These are phyloP conservation scores for Parnassius apollo DNA, from an alignment of 2,888 invertebrate species.

Conservation along the genomic window DNA sequence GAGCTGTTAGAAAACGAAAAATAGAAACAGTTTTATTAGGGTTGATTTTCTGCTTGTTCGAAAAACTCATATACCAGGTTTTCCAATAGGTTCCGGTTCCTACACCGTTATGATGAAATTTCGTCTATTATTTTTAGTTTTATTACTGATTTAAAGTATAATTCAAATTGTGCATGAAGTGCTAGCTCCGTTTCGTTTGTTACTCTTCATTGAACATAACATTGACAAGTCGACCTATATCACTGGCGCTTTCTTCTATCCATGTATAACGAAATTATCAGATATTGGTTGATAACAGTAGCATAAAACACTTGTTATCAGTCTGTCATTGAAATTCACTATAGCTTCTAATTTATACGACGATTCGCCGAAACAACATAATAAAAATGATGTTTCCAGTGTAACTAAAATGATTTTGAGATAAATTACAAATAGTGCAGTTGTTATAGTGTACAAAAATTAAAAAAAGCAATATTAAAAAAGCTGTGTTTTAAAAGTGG, in stretches of 20 bases:
- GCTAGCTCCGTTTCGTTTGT: constrained; percentile 44
- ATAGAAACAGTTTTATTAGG: constrained; percentile 67
- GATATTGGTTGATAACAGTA: constrained; percentile 28
- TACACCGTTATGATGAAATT: constrained; percentile 5
- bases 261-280: constrained; percentile 40
- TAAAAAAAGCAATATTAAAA: constrained; percentile 59
- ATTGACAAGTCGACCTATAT: constrained; percentile 75
- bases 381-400: constrained; percentile 61
- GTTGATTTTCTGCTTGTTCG: constrained; percentile 68
- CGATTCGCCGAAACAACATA: constrained; percentile 69
- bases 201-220: constrained; percentile 79
- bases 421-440: constrained; percentile 74
- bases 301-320: constrained; percentile 37
- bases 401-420: constrained; percentile 78
- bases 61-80: constrained; percentile 74
- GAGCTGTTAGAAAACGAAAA: constrained; percentile 56
- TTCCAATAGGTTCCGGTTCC: constrained; percentile 56
- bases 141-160: constrained; percentile 5
- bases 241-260: constrained; percentile 29
- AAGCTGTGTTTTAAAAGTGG: constrained; percentile 50
- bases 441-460: constrained; percentile 53
- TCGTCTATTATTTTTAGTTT: neutral
- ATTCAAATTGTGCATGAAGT: constrained; percentile 18
- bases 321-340: constrained; percentile 33
- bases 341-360: constrained; percentile 27